Evolutionary conservation across 2,797 vertebrate species (phyloP).

Genomic region (Anguilla pacifica): DNA sequence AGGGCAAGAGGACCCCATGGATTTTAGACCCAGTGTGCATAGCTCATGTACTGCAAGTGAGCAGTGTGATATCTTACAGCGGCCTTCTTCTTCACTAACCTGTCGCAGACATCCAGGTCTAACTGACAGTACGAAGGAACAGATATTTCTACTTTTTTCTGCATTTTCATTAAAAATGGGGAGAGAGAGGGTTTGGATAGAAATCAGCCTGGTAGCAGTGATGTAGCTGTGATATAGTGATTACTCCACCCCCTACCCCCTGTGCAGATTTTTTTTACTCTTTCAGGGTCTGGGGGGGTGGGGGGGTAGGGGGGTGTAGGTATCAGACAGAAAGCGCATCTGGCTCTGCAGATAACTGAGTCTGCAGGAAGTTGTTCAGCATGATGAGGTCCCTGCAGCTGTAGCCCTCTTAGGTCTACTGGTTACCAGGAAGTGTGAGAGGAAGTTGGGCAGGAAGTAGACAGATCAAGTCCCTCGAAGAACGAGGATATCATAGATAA

Average conservation of each 20-base stretch:
- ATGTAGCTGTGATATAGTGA: neutral
- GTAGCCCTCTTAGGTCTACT: conserved; percentile 56
- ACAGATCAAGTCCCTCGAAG: conserved; percentile 58
- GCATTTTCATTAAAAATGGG: neutral
- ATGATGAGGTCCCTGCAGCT: conserved; percentile 78
- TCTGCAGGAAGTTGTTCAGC: conserved; percentile 81
- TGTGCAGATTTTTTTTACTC: neutral
- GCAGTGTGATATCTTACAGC: neutral
- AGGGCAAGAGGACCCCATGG: neutral
- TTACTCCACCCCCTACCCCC: neutral
- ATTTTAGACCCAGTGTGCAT: neutral
- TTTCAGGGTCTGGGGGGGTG: neutral
- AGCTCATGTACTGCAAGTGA: neutral
- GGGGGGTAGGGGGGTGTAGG: neutral
- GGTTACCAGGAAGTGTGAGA: conserved; percentile 61
- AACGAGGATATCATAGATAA: conserved; percentile 61
- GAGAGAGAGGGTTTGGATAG: neutral
- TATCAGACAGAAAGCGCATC: conserved; percentile 46
- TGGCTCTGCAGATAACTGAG: conserved; percentile 76
- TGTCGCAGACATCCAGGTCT: neutral
- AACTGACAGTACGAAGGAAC: neutral
- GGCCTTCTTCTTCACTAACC: neutral
- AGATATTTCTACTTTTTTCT: neutral
- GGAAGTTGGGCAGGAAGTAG: conserved; percentile 57
- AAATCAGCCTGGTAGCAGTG: neutral